Evolutionary conservation across 1,140 invertebrate genomes (phyloP).

Genomic region (Drosophila oshimai): DNA sequence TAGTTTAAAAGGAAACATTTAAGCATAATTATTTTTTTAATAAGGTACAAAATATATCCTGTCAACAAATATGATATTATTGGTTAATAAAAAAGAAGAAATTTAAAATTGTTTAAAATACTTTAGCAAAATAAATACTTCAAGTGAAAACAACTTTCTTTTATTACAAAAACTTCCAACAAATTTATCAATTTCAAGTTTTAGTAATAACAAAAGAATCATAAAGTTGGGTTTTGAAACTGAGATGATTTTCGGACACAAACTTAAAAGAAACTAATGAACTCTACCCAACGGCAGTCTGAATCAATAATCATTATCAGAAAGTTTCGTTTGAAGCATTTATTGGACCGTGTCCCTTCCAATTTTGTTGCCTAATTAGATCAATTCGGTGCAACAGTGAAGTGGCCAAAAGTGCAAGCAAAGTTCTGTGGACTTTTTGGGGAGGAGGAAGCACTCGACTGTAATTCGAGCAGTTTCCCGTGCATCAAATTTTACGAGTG

Average conservation of each 20-base stretch:
- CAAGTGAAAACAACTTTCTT: neutral
- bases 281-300: neutral
- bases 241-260: neutral
- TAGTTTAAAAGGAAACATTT: no score
- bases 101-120: neutral
- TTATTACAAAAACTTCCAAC: neutral
- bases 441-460: constrained; percentile 6
- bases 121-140: neutral
- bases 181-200: neutral
- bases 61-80: no score
- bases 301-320: constrained; percentile 66
- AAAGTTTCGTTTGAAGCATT: constrained; percentile 49
- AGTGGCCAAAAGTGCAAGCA: constrained; percentile 7
- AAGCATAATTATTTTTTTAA: no score
- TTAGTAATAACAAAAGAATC: neutral
- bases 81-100: no score
- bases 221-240: neutral
- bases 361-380: constrained; percentile 42
- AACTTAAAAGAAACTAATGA: constrained; percentile 32
- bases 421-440: neutral
- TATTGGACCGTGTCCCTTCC: constrained; percentile 10
- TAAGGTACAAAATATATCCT: no score
- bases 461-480: constrained; percentile 19
- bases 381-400: constrained; percentile 33
- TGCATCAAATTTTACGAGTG: constrained; percentile 39